Evolutionary conservation across 2,113 vertebrate genomes (phyloP).

Genomic region (Propithecus coquereli): DNA sequence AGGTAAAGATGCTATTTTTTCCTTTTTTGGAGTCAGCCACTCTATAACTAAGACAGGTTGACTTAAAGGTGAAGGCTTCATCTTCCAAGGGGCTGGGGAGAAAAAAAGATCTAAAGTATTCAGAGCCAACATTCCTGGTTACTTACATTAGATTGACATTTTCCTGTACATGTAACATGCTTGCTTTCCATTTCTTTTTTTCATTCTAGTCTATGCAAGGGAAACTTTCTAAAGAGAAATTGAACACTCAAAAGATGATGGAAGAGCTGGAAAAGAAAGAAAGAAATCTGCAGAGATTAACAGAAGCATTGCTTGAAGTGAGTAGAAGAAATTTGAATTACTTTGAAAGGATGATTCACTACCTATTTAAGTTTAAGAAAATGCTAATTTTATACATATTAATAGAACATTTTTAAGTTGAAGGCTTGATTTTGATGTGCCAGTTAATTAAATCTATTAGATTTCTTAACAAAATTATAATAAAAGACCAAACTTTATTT

Average conservation of each 20-base stretch:
- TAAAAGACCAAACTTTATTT: not conserved
- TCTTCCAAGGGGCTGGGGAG: not conserved
- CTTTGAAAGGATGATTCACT: not conserved
- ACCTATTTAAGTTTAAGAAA: not conserved
- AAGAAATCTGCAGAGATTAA: constrained; percentile 78
- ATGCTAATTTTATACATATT: constrained; percentile 19
- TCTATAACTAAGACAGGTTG: not conserved
- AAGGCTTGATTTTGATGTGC: not conserved
- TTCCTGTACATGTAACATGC: not conserved
- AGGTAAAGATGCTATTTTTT: not conserved
- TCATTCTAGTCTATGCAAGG: constrained; percentile 84
- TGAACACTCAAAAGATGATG: constrained; percentile 80
- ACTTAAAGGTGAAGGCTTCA: not conserved
- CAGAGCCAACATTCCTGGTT: not conserved
- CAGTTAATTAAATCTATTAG: constrained; percentile 10
- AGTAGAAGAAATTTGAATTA: constrained; percentile 60
- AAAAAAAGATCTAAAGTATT: not conserved
- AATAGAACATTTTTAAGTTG: not conserved
- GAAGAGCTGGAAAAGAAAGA: constrained; percentile 85
- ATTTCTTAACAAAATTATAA: constrained; percentile 17
- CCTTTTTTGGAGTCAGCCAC: not conserved
- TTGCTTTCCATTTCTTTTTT: constrained; percentile 40
- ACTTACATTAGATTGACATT: not conserved
- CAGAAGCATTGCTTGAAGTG: constrained; percentile 85
- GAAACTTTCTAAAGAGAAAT: constrained; percentile 84